Conservation (phyloP, 2,888 invertebrate genomes). For the Cantharis nigra region DNA sequence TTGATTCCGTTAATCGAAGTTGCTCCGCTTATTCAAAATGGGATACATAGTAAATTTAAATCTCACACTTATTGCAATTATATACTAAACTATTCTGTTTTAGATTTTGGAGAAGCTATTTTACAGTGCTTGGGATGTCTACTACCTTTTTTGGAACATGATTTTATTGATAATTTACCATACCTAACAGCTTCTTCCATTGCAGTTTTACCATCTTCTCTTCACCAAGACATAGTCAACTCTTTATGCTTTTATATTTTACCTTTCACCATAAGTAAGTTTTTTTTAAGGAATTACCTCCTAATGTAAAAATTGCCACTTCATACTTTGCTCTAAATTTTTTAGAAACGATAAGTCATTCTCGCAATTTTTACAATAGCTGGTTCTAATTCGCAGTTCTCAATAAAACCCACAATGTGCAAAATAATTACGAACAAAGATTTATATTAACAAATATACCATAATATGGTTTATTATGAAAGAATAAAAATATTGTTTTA, state of each 20-base stretch:
- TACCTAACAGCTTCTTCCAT: slow-evolving; percentile 93
- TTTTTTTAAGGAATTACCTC: neutral
- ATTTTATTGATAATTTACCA: slow-evolving; percentile 93
- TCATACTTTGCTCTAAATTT: too few species aligned
- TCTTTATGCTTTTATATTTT: slow-evolving; percentile 93
- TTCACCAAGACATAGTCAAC: slow-evolving; percentile 95
- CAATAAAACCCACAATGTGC: too few species aligned
- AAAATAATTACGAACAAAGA: too few species aligned
- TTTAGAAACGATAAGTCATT: too few species aligned
- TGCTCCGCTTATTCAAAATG: slow-evolving; percentile 89
- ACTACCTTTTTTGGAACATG: slow-evolving; percentile 94
- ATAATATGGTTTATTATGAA: too few species aligned
- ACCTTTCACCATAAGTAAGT: slow-evolving; percentile 92
- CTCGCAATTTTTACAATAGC: too few species aligned
- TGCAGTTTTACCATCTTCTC: slow-evolving; percentile 84
- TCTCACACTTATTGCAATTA: neutral
- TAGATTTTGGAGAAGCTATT: slow-evolving; percentile 91
- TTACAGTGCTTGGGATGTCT: slow-evolving; percentile 93
- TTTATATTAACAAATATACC: too few species aligned
- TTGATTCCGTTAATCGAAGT: slow-evolving; percentile 90
- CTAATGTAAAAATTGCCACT: neutral
- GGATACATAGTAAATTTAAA: slow-evolving; percentile 70
- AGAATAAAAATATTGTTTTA: too few species aligned
- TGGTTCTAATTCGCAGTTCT: too few species aligned
- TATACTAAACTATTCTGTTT: slow-evolving; percentile 1